Evolutionary conservation across 2,888 invertebrate species (phyloP).

Genomic region (Argyresthia albistria): DNA sequence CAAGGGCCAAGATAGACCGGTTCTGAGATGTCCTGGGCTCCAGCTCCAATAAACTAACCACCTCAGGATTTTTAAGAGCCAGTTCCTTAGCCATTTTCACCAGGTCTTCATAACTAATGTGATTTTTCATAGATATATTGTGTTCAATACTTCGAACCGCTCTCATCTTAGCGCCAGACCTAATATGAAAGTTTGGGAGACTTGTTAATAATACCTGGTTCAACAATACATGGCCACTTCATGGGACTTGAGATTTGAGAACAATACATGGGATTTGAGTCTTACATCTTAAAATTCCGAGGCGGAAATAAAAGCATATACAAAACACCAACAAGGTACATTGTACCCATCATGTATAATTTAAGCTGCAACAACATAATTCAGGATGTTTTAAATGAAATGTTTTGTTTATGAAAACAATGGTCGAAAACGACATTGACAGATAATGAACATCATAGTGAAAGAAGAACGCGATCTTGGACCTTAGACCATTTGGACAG

Average conservation of each 20-base stretch:
- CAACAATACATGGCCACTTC: background rate
- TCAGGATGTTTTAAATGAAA: background rate
- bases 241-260: no score
- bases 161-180: conserved; percentile 52
- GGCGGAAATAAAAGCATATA: conserved; percentile 55
- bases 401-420: background rate
- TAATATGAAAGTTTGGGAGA: conserved; percentile 11
- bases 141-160: conserved; percentile 25
- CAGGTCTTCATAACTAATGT: conserved; percentile 27
- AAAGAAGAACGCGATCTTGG: no score
- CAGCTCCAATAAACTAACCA: conserved; percentile 27
- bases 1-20: conserved; percentile 40
- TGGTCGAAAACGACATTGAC: no score
- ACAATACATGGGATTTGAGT: no score
- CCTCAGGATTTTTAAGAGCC: conserved; percentile 32
- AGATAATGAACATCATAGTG: no score
- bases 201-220: background rate
- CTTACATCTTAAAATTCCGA: conserved; percentile 50
- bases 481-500: no score
- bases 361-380: conserved; percentile 54
- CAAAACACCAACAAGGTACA: conserved; percentile 45
- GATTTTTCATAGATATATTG: conserved; percentile 22
- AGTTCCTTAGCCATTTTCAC: conserved; percentile 21
- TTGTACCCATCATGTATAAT: conserved; percentile 39
- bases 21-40: conserved; percentile 37